Evolutionary conservation across 2,113 vertebrate genomes (phyloP).

Genomic region (Malurus elegans): DNA sequence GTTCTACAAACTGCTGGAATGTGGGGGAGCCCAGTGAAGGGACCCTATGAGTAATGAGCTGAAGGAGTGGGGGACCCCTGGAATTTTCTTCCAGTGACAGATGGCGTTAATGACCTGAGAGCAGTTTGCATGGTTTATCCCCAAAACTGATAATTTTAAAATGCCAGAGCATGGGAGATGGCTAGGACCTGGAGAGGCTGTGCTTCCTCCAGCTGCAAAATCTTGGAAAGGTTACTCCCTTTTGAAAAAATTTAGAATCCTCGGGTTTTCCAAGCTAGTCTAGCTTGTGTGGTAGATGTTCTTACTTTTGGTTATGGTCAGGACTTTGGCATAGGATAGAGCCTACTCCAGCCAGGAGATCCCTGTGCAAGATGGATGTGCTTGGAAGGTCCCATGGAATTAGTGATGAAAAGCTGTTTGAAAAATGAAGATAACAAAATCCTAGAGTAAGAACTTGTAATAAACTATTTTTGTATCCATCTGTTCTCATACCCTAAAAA

Average conservation of each 20-base stretch:
- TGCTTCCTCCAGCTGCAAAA: background rate
- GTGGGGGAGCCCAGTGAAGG: rapidly evolving
- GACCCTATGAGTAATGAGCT: background rate
- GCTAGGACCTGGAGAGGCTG: background rate
- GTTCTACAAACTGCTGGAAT: background rate
- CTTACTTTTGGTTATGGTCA: background rate
- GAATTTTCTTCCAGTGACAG: background rate
- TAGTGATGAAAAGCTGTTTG: background rate
- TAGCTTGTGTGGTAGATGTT: background rate
- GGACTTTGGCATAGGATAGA: background rate
- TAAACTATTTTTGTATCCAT: background rate
- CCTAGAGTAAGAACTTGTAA: background rate
- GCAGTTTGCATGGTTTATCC: background rate
- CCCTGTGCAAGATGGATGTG: background rate
- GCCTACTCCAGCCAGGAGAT: background rate
- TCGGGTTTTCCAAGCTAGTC: background rate
- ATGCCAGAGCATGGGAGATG: background rate
- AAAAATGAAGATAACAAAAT: background rate
- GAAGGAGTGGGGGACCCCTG: rapidly evolving
- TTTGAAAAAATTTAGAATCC: background rate
- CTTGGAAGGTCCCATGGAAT: background rate
- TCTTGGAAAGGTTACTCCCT: background rate
- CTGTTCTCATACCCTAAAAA: background rate
- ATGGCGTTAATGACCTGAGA: background rate
- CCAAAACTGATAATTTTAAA: background rate